These are phyloP conservation scores for Sebastolobus altivelis DNA, from an alignment of 2,797 vertebrate species.

Conservation along the genomic window DNA sequence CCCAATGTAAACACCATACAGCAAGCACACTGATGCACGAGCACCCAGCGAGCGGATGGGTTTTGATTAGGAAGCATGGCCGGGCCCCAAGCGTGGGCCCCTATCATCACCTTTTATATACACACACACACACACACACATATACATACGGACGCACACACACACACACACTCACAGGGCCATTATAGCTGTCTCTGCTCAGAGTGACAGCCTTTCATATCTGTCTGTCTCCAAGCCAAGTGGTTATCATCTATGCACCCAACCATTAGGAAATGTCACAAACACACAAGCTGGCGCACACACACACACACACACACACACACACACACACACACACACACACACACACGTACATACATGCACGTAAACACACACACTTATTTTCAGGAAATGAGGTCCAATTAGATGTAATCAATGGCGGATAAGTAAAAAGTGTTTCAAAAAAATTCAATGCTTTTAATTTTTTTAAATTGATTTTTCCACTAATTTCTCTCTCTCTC, in stretches of 20 bases:
- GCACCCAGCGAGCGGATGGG: constrained; percentile 46
- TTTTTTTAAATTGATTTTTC: constrained; percentile 78
- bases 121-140: constrained; percentile 29
- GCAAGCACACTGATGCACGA: constrained; percentile 43
- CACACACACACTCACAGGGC: constrained; percentile 52
- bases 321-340: constrained; percentile 54
- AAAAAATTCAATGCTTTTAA: constrained; percentile 78
- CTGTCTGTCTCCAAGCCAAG: constrained; percentile 77
- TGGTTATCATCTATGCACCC: constrained; percentile 79
- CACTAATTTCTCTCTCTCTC: constrained; percentile 54
- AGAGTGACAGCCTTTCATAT: constrained; percentile 83
- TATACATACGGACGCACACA: constrained; percentile 30
- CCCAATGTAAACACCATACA: constrained; percentile 63
- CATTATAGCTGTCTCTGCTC: constrained; percentile 78
- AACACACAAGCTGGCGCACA: constrained; percentile 47
- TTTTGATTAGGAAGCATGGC: constrained; percentile 65
- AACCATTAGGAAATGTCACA: constrained; percentile 85
- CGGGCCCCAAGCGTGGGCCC: constrained; percentile 58
- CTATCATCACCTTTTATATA: constrained; percentile 71
- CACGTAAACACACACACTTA: constrained; percentile 24
- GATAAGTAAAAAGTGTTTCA: constrained; percentile 86
- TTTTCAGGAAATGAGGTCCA: constrained; percentile 83
- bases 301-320: background rate
- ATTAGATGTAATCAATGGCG: constrained; percentile 86
- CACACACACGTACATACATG: background rate